Percentiles rank a stretch among this genome's conserved stretches.
Evolutionary conservation across 2,113 vertebrate species (phyloP).

Genomic region (Chloebia gouldiae): DNA sequence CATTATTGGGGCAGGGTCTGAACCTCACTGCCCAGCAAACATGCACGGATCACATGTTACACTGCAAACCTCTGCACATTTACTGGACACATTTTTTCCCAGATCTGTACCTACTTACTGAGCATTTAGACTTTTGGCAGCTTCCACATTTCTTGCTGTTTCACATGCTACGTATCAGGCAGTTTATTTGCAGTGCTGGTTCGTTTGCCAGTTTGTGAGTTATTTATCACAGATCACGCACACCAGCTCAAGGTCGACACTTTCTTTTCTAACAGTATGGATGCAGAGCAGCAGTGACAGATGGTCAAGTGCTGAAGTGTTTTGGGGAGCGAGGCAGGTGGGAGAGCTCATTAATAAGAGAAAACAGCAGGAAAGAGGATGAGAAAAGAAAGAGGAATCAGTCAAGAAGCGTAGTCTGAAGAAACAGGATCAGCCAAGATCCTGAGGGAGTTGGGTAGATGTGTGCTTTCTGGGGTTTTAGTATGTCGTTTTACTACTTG

Average conservation of each 20-base stretch:
- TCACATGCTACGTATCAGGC: fast-evolving
- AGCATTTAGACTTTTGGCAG: background rate
- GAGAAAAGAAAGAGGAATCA: background rate
- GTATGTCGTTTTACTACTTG: background rate
- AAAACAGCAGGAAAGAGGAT: conserved; percentile 18
- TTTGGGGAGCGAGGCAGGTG: conserved; percentile 37
- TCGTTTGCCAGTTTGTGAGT: background rate
- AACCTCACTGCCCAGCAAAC: background rate
- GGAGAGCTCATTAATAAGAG: conserved; percentile 38
- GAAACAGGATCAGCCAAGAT: background rate
- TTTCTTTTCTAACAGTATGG: background rate
- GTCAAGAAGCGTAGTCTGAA: background rate
- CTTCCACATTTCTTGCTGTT: background rate
- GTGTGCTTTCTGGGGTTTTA: background rate
- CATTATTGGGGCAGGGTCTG: background rate
- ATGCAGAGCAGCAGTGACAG: conserved; percentile 26
- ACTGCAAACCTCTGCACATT: background rate
- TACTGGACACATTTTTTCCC: background rate
- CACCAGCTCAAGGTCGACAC: background rate
- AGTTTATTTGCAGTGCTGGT: background rate
- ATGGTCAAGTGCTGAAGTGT: conserved; percentile 16
- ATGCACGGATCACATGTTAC: fast-evolving
- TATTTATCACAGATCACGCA: background rate
- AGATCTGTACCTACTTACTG: background rate
- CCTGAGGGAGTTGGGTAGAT: background rate